phyloP scores from a whole-genome alignment of 2,797 vertebrate genomes.

The Ctenosaura bakeri region DNA sequence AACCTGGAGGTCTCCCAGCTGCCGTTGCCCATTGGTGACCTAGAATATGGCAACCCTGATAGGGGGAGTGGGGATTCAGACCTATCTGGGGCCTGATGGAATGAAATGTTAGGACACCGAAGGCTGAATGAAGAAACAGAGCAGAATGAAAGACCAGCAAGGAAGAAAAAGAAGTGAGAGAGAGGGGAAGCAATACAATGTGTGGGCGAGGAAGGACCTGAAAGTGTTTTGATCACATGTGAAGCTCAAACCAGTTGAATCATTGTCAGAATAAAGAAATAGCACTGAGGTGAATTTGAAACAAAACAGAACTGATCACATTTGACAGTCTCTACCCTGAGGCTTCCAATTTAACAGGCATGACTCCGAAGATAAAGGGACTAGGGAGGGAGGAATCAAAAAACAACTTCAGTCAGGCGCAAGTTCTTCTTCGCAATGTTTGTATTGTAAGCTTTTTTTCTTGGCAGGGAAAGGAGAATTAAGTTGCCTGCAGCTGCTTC shows the following conservation, averaged over 20 bases:
- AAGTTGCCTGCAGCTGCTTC: neutral
- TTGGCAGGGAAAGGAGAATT: neutral
- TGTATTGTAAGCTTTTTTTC: neutral
- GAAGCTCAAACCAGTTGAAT: no score
- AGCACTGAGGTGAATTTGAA: no score
- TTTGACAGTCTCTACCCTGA: no score
- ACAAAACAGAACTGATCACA: no score
- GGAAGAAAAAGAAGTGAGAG: neutral
- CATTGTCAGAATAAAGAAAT: no score
- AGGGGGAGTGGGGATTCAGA: no score
- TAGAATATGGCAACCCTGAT: no score
- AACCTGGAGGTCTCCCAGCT: no score
- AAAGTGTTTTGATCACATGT: no score
- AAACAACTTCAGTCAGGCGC: neutral
- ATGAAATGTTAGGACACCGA: neutral
- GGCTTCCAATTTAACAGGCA: neutral
- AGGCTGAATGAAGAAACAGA: neutral
- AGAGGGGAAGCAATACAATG: neutral
- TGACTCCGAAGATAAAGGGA: neutral
- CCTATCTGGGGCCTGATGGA: no score
- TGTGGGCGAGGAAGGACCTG: neutral
- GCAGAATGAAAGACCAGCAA: accelerated
- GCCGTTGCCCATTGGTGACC: no score
- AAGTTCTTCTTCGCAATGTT: neutral
- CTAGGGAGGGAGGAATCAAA: neutral